phyloP scores from a whole-genome alignment of 2,113 vertebrate genomes.

The Poicephalus gulielmi region DNA sequence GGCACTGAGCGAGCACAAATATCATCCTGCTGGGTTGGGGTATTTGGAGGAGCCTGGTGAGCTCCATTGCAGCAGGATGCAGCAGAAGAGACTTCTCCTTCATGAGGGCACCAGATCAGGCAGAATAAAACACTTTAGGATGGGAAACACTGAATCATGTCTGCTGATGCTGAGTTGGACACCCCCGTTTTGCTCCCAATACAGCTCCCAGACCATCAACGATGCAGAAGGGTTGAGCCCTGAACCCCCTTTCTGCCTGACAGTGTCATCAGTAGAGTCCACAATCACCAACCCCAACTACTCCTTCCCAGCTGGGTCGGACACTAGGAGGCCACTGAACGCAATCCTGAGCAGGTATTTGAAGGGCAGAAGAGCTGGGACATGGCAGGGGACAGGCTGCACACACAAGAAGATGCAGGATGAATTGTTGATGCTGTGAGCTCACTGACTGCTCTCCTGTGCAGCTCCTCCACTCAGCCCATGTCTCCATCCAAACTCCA shows the following conservation, averaged over 20 bases:
- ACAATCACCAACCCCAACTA: background rate
- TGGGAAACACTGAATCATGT: background rate
- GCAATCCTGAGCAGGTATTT: background rate
- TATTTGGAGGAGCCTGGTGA: rapidly evolving
- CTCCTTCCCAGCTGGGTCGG: background rate
- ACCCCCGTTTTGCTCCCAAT: background rate
- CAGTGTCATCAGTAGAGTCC: background rate
- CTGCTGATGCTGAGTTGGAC: background rate
- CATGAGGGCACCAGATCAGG: background rate
- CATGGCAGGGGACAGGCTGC: background rate
- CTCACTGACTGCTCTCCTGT: background rate
- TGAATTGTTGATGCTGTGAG: background rate
- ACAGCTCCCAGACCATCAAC: background rate
- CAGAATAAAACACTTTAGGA: background rate
- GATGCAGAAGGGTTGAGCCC: background rate
- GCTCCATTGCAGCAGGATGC: background rate
- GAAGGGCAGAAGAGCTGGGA: background rate
- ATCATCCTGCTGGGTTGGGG: rapidly evolving
- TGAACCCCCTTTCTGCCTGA: background rate
- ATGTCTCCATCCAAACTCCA: background rate
- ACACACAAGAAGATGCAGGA: background rate
- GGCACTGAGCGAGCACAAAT: background rate
- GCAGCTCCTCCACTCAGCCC: rapidly evolving
- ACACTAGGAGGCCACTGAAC: background rate
- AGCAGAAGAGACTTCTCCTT: background rate